phyloP scores from a whole-genome alignment of 2,113 vertebrate genomes.

The Gobio gobio region DNA sequence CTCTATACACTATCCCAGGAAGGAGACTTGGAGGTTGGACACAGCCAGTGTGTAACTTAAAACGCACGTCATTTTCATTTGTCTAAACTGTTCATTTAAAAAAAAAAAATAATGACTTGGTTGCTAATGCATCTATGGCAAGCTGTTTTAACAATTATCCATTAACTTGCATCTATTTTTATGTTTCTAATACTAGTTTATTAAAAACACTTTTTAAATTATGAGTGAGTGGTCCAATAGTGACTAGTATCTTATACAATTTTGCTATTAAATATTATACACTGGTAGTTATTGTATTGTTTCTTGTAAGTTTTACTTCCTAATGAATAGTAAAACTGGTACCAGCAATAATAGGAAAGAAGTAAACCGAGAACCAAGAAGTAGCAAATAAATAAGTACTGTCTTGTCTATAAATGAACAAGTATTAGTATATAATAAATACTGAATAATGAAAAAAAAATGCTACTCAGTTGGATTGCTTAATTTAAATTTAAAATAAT shows the following conservation, averaged over 20 bases:
- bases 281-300: background rate
- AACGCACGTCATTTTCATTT: conserved; percentile 15
- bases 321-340: background rate
- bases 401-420: too few relatives aligned
- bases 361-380: background rate
- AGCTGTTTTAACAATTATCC: background rate
- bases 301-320: background rate
- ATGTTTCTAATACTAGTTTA: background rate
- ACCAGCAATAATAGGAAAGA: background rate
- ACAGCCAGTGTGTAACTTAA: conserved; percentile 66
- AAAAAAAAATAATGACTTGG: background rate
- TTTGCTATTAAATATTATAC: too few relatives aligned
- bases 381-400: background rate
- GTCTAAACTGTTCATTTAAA: background rate
- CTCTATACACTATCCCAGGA: conserved; percentile 53
- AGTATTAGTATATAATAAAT: background rate
- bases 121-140: background rate
- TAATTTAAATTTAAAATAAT: background rate
- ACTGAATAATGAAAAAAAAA: background rate
- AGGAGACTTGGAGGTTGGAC: conserved; percentile 77
- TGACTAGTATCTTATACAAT: background rate
- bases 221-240: background rate
- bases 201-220: background rate
- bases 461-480: too few relatives aligned
- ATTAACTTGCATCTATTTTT: background rate